Evolutionary conservation across 2,797 vertebrate species (phyloP).

Genomic region (Syndactyla subalaris): DNA sequence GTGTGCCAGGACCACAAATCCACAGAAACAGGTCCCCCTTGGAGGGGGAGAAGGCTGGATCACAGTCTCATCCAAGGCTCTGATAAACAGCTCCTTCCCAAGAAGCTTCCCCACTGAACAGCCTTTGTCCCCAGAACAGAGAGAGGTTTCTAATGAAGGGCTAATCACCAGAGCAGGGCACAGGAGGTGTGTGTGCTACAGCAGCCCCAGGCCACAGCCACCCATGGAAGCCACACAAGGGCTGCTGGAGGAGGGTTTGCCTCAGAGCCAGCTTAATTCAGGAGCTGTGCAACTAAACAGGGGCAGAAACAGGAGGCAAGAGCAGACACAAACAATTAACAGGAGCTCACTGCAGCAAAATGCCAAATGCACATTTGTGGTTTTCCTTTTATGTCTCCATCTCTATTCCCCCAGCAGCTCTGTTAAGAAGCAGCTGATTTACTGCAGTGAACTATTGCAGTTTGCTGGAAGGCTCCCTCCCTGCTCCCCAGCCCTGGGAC

Average conservation of each 20-base stretch:
- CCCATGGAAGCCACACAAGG: not conserved
- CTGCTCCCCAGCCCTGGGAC: not conserved
- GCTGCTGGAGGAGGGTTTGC: not conserved
- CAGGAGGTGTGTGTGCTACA: not conserved
- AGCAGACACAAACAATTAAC: not conserved
- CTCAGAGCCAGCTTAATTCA: not conserved
- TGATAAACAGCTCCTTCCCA: not conserved
- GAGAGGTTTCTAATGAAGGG: not conserved
- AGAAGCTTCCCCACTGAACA: not conserved
- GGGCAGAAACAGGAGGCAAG: not conserved
- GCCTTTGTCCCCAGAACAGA: not conserved
- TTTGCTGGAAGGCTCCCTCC: not conserved
- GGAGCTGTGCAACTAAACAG: not conserved
- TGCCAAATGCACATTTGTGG: not conserved
- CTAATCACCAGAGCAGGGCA: not conserved
- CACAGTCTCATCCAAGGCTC: not conserved
- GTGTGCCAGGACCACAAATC: not conserved
- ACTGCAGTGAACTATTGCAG: not conserved
- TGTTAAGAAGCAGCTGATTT: not conserved
- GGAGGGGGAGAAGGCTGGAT: not conserved
- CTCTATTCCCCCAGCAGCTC: not conserved
- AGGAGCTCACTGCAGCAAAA: slow-evolving; percentile 1
- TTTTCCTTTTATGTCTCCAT: not conserved
- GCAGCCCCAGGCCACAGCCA: rapidly evolving
- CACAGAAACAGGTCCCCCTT: not conserved